Conservation (phyloP, 2,797 vertebrate species). For the Myotis pilosus region DNA sequence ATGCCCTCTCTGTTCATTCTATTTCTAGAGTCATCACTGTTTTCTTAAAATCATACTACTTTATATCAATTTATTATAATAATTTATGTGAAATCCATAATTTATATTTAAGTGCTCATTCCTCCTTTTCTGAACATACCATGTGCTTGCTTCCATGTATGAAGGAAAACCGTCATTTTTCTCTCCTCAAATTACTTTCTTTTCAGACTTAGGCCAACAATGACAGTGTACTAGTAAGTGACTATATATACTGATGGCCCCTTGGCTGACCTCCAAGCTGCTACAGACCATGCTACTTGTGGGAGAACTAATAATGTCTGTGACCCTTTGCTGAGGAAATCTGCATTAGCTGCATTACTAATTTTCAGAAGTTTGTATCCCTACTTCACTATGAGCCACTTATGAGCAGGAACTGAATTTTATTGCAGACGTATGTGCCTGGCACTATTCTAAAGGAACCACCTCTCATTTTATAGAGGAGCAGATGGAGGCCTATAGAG, state of each 20-base stretch:
- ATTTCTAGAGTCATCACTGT: not conserved
- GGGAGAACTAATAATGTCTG: slow-evolving; percentile 16
- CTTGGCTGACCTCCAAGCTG: not conserved
- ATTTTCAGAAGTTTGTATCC: not conserved
- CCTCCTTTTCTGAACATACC: not conserved
- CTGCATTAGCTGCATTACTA: not conserved
- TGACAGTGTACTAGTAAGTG: not conserved
- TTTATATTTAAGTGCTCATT: not conserved
- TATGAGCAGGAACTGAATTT: not conserved
- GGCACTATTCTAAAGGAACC: not conserved
- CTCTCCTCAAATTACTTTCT: not conserved
- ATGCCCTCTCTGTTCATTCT: not conserved
- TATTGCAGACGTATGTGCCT: not conserved
- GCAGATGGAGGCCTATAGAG: not conserved
- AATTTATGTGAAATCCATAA: not conserved
- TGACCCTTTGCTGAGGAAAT: not conserved
- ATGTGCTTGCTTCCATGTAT: not conserved
- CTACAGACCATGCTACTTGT: not conserved
- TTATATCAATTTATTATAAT: not conserved
- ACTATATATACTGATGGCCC: not conserved
- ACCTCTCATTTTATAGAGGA: not conserved
- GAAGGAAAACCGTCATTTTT: not conserved
- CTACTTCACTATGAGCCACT: not conserved
- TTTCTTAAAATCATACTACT: not conserved
- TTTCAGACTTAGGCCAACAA: not conserved